Evolutionary conservation across 2,797 vertebrate species (phyloP), one percentile per base, ranked within the genome.

Genomic region (Amblyopsis hoosieri): DNA sequence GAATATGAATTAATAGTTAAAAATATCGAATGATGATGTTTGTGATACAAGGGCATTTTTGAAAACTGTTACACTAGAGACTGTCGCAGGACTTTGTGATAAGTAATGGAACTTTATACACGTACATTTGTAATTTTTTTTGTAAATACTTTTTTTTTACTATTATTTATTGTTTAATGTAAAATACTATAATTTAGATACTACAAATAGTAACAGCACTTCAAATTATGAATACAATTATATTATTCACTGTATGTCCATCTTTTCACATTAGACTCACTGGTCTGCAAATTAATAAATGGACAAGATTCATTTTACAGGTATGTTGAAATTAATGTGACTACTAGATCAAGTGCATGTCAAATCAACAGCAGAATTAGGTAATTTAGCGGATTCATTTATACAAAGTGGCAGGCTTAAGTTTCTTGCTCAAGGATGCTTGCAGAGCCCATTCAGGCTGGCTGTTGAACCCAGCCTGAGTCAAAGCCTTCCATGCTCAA

Each of bases 11-110:
- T 64, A 70, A 60, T 66, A 67, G 65, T 79, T 74, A 42, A 72
- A 51, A 42, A 58, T 73, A 67, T 71, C 55, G 19, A 71, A 49
- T 66, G 61, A 79, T 76, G 65, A 79, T 71, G 67, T 83, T 82
- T 90, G 80, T 85, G 69, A 79, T 78, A 82, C 51, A 66, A 76
- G 75, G 85, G 87, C 86, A 87, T 88, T 88, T 88, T 82, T 81
- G 57, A 80, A 82, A 82, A 77, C 87, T 86, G 75, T 78, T 69
- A 62, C 77, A 74, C 66, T 65, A 75, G 62, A 87, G 89, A 87
- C 74, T 88, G 81, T 85, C 63, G 85, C 88, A 87, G 75, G 23
- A 29, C 23, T 29, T 29, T 88, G 80, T 85, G 82, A 80, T 86
- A 64, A 75, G 77, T 71, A 71, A 67, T 51, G 81, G 81, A 84